These are phyloP conservation scores for Pomatorhinus ruficollis DNA, from an alignment of 2,113 vertebrate species.

Conservation along the genomic window DNA sequence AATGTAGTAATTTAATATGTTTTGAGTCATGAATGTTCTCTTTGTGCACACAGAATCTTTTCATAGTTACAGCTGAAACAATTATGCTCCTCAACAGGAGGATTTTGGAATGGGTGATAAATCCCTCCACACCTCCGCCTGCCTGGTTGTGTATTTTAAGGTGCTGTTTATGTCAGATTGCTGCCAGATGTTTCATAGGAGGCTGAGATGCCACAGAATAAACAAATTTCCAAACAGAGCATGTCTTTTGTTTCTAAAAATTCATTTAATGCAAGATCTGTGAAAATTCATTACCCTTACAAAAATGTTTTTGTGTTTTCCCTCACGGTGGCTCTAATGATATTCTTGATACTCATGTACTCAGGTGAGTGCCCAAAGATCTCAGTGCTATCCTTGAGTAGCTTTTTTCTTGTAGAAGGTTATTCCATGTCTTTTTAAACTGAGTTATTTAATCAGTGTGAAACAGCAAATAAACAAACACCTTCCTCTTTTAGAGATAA, in stretches of 20 bases:
- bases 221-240: background rate
- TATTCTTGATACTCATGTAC: background rate
- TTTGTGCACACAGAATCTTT: background rate
- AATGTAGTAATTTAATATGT: background rate
- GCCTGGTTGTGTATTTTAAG: background rate
- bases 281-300: background rate
- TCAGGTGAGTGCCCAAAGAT: background rate
- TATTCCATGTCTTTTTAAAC: background rate
- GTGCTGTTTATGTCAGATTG: background rate
- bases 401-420: background rate
- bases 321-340: background rate
- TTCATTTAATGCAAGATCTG: background rate
- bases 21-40: constrained; percentile 5
- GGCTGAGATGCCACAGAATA: background rate
- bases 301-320: background rate
- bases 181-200: background rate
- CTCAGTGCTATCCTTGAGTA: background rate
- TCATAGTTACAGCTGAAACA: background rate
- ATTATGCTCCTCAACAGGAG: background rate
- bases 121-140: background rate
- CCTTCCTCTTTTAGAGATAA: background rate
- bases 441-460: background rate
- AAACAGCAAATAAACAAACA: background rate
- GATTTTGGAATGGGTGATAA: background rate
- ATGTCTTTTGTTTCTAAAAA: background rate